phyloP scores from a whole-genome alignment of 1,140 invertebrate species.

The Popillia japonica region DNA sequence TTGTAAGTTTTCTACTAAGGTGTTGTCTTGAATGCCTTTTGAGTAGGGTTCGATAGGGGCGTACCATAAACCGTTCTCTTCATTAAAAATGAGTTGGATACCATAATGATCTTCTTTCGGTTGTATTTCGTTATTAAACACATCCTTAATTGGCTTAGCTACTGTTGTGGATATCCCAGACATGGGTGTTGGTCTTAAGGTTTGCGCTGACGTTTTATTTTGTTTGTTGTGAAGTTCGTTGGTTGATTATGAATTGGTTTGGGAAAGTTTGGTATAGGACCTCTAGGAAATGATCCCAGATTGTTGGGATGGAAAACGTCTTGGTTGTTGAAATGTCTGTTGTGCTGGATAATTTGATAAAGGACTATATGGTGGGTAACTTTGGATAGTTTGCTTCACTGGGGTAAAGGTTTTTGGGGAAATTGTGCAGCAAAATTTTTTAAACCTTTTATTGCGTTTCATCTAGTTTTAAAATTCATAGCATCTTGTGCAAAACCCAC shows the following conservation, averaged over 20 bases:
- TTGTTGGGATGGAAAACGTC: background rate
- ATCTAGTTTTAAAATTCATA: background rate
- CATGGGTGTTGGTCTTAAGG: too few relatives aligned
- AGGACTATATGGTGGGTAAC: background rate
- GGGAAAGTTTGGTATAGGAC: background rate
- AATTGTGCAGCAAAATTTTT: background rate
- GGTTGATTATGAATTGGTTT: too few relatives aligned
- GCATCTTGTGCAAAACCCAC: slow-evolving; percentile 8
- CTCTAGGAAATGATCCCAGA: background rate
- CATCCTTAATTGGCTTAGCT: background rate
- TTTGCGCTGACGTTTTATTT: too few relatives aligned
- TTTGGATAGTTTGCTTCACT: background rate
- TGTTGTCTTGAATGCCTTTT: background rate
- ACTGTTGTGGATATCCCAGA: background rate
- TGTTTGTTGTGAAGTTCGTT: too few relatives aligned
- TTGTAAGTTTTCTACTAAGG: background rate
- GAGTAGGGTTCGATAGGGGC: background rate
- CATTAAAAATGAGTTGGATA: background rate
- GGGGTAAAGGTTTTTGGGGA: background rate
- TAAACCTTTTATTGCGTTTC: background rate
- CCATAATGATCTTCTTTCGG: background rate
- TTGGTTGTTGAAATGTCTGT: background rate
- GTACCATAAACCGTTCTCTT: slow-evolving; percentile 28
- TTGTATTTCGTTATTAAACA: background rate
- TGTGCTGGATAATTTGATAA: too few relatives aligned